Percentiles rank a stretch among this genome's conserved stretches.
phyloP scores from a whole-genome alignment of 2,888 invertebrate species.

The Dicycla oo region DNA sequence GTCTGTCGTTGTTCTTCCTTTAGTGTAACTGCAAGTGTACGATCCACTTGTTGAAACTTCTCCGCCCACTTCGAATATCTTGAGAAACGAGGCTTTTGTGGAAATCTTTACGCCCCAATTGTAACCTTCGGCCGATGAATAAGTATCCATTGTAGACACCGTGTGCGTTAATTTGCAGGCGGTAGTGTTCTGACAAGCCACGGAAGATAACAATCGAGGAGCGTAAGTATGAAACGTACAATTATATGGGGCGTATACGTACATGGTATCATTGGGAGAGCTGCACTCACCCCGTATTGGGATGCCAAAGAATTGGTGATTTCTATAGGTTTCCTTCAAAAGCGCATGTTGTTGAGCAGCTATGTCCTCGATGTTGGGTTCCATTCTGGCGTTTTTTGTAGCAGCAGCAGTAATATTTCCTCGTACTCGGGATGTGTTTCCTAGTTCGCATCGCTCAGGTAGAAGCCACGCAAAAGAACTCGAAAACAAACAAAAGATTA shows the following conservation, averaged over 20 bases:
- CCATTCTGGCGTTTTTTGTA: background rate
- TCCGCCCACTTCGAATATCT: conserved; percentile 22
- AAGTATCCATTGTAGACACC: conserved; percentile 14
- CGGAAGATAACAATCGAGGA: conserved; percentile 11
- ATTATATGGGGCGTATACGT: conserved; percentile 18
- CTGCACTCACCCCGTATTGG: conserved; percentile 4
- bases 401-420: background rate
- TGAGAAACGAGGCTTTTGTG: conserved; percentile 19
- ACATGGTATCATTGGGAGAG: too few species aligned
- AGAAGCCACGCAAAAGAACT: conserved; percentile 15
- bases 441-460: conserved; percentile 14
- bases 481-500: conserved; percentile 1
- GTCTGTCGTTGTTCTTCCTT: conserved; percentile 6
- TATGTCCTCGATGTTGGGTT: background rate
- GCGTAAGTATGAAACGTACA: conserved; percentile 11
- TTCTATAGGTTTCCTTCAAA: conserved; percentile 17
- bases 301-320: conserved; percentile 7
- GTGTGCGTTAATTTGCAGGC: conserved; percentile 17
- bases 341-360: background rate
- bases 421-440: background rate
- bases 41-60: conserved; percentile 3
- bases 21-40: conserved; percentile 7
- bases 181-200: background rate
- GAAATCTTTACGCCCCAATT: conserved; percentile 17
- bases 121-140: conserved; percentile 18